Evolutionary conservation across 2,888 invertebrate species (phyloP).

Genomic region (Yponomeuta cagnagella): DNA sequence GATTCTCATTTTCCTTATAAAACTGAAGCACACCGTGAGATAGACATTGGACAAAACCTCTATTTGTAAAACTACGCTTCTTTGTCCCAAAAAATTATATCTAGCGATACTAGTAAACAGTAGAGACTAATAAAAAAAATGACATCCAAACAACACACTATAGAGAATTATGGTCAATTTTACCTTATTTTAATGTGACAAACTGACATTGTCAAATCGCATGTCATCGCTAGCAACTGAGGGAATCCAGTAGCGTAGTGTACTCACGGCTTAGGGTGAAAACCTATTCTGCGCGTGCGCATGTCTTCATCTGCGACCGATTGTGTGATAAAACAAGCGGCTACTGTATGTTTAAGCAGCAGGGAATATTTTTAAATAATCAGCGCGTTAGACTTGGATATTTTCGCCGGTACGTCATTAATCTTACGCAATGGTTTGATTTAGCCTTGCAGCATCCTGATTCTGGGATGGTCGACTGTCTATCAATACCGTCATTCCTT

Average conservation of each 20-base stretch:
- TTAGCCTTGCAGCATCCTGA: no score
- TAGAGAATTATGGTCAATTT: no score
- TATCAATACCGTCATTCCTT: no score
- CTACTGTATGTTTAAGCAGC: background rate
- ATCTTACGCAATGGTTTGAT: no score
- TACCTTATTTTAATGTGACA: no score
- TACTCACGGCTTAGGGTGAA: background rate
- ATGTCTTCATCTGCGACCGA: constrained; percentile 5
- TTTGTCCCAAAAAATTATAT: no score
- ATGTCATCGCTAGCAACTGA: background rate
- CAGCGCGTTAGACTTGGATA: background rate
- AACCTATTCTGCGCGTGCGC: background rate
- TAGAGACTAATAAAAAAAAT: no score
- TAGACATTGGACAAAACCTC: background rate
- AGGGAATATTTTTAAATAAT: background rate
- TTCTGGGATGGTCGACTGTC: no score
- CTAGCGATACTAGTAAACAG: no score
- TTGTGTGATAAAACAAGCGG: constrained; percentile 7
- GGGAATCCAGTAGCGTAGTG: background rate
- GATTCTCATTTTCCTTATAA: constrained; percentile 2
- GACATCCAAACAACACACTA: no score
- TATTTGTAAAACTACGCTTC: no score
- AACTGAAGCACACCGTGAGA: background rate
- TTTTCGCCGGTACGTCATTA: background rate
- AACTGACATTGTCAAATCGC: background rate